Conservation (phyloP, 2,888 invertebrate genomes). For the Adelphocoris suturalis region DNA sequence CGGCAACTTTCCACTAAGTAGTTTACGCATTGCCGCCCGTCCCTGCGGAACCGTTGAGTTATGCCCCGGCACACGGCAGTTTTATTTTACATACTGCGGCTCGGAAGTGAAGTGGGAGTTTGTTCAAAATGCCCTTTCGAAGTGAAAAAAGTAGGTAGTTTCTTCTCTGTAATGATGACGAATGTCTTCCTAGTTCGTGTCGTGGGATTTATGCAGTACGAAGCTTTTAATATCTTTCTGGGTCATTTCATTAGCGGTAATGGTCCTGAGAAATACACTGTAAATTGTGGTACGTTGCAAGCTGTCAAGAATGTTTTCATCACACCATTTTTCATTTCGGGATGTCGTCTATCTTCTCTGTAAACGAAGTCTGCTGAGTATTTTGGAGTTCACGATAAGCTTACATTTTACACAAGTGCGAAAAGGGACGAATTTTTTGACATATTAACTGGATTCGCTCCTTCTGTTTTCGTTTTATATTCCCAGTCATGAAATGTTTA, state of each 20-base stretch:
- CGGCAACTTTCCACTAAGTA: slow-evolving; percentile 56
- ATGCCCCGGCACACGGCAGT: slow-evolving; percentile 12
- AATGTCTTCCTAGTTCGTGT: slow-evolving; percentile 24
- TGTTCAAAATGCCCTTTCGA: slow-evolving; percentile 20
- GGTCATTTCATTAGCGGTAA: slow-evolving; percentile 48
- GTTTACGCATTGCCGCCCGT: slow-evolving; percentile 56
- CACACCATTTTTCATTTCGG: slow-evolving; percentile 19
- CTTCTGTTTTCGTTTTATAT: too few relatives aligned
- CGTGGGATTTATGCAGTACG: slow-evolving; percentile 31
- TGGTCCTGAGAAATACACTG: not conserved
- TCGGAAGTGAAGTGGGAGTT: not conserved
- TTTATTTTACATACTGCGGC: slow-evolving; percentile 43
- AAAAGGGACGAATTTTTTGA: too few relatives aligned
- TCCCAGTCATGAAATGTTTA: too few relatives aligned
- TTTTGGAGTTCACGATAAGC: not conserved
- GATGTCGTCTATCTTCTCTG: not conserved
- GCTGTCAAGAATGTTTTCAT: slow-evolving; percentile 37
- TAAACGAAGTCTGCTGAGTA: not conserved
- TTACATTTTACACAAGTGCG: too few relatives aligned
- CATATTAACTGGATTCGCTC: too few relatives aligned
- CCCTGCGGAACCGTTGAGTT: slow-evolving; percentile 45
- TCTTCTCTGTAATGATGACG: slow-evolving; percentile 35
- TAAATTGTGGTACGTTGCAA: slow-evolving; percentile 12
- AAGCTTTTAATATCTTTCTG: slow-evolving; percentile 23
- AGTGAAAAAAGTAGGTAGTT: slow-evolving; percentile 9